A percentile compares a stretch with the other conserved stretches of the same genome.
Conservation (phyloP, 2,797 vertebrate species). For the Allobates femoralis region DNA sequence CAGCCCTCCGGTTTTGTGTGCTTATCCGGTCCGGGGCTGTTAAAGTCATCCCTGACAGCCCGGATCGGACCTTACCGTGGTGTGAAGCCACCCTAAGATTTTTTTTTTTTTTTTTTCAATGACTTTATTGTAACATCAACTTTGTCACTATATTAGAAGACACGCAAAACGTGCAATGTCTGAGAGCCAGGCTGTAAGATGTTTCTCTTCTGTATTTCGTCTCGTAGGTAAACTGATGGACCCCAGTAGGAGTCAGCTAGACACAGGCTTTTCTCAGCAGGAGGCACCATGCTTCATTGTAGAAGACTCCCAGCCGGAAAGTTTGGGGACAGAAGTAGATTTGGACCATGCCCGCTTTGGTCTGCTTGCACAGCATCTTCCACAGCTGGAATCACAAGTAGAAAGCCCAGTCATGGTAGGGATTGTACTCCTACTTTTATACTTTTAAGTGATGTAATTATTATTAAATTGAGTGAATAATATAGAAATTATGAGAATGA, state of each 20-base stretch:
- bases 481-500: no score
- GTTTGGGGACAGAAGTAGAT: slow-evolving; percentile 81
- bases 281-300: slow-evolving; percentile 88
- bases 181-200: neutral
- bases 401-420: slow-evolving; percentile 88
- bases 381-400: slow-evolving; percentile 79
- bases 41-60: no score
- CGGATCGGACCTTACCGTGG: no score
- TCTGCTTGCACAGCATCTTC: slow-evolving; percentile 79
- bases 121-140: no score
- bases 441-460: neutral
- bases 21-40: no score
- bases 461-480: neutral
- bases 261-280: slow-evolving; percentile 85
- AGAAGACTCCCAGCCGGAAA: slow-evolving; percentile 92
- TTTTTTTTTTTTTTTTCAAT: neutral
- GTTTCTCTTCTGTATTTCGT: neutral
- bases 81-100: no score
- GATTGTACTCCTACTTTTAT: neutral
- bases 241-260: slow-evolving; percentile 82
- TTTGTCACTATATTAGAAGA: no score
- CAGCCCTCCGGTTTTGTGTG: no score
- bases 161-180: neutral
- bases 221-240: slow-evolving; percentile 77
- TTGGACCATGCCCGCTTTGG: slow-evolving; percentile 83